Base-by-base conservation (phyloP, 2,888 invertebrate species). In the Myopa testacea region DNA sequence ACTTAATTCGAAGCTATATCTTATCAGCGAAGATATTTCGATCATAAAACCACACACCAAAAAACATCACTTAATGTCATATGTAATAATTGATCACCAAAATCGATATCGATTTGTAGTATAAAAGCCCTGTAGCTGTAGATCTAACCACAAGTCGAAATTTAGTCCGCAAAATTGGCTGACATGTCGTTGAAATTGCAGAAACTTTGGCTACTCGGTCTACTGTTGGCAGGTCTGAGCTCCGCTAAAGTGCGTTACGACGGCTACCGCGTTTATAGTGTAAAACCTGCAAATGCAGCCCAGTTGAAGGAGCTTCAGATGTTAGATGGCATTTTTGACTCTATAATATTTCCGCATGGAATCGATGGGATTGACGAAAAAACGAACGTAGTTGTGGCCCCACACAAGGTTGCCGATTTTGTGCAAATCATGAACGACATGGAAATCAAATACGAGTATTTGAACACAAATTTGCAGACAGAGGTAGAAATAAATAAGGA, bases 201-300 rank as follows among this genome's bases (percentile, higher is more conserved):
- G n/a, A 14, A 16, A 55, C 16, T 55, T 55, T 14, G 4, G 55
- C 5, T 38, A 38, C 16, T 65, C 34, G 10, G 8, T 37, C 65
- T 65, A 1, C 37, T 65, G 26, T 19, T 62, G 14, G 65, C 65
- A 4, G 65, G 65, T 14, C 79, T 69, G 78, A 76, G 34, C 37
- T 7, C 6, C 7, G 37, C 26, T 45, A 83, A 83, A 34, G 75
- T 81, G 10, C 84, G 85, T 63, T 93, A 91, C 84, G 89, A 92
- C 75, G 91, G 92, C 16, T 92, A 92, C 80, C 91, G 91, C 37
- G 90, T 94, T 37, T 93, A 91, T 81, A 90, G 92, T 84, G 86
- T 93, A 3, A 85, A 87, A 34, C 92, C 93, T 4, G 81, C 87
- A 34, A 90, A 84, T 63, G 85, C 88, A 38, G 88, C 90, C 0